Percentiles rank a stretch among this genome's conserved stretches.
These are phyloP conservation scores for Myripristis murdjan DNA, from an alignment of 2,797 vertebrate species.

Conservation along the genomic window DNA sequence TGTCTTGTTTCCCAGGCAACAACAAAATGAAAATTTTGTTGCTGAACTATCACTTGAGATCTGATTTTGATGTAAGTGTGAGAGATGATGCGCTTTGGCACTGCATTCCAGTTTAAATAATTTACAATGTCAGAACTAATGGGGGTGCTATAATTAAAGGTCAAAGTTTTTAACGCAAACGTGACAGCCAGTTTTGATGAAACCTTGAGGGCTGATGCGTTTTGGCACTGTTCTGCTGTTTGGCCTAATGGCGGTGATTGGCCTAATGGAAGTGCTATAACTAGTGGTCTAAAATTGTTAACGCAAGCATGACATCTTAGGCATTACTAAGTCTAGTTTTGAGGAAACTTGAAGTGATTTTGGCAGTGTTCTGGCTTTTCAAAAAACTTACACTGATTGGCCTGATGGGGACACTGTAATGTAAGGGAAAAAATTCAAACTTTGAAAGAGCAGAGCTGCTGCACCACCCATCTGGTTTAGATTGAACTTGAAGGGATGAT, in stretches of 20 bases:
- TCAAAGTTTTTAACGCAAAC: too few species aligned
- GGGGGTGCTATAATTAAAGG: too few species aligned
- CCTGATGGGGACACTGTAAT: not conserved
- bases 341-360: constrained; percentile 5
- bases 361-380: not conserved
- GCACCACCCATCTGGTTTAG: constrained; percentile 47
- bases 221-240: too few species aligned
- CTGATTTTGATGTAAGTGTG: too few species aligned
- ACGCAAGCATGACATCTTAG: not conserved
- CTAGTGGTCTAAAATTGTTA: not conserved
- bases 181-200: too few species aligned
- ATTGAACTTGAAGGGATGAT: not conserved
- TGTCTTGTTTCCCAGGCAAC: not conserved
- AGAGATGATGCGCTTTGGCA: too few species aligned
- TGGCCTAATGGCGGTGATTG: not conserved
- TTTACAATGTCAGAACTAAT: too few species aligned
- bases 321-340: not conserved
- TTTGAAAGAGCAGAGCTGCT: constrained; percentile 19
- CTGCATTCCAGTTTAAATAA: too few species aligned
- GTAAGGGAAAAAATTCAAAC: not conserved
- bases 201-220: too few species aligned
- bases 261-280: not conserved
- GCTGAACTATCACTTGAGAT: too few species aligned
- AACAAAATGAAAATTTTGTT: too few species aligned
- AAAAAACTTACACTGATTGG: not conserved